Conservation (phyloP, 2,113 vertebrate genomes). For the Madoqua kirkii region DNA sequence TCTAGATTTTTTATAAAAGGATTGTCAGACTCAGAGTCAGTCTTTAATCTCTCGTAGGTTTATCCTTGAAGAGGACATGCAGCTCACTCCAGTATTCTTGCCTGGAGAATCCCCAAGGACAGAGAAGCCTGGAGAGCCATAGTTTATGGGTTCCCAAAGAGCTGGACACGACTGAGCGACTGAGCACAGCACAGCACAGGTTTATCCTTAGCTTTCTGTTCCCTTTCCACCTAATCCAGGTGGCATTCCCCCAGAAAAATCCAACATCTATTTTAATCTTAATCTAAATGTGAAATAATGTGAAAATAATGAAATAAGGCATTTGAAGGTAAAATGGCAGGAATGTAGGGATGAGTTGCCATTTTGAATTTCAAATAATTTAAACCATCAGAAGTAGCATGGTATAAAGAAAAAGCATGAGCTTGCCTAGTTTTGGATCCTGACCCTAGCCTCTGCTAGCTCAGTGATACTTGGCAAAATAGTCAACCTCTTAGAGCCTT, state of each 20-base stretch:
- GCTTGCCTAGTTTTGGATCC: not conserved
- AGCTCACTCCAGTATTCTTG: not conserved
- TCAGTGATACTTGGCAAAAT: not conserved
- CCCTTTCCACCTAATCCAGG: not conserved
- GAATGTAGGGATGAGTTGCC: not conserved
- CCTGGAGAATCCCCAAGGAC: not conserved
- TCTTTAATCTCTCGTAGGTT: not conserved
- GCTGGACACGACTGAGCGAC: not conserved
- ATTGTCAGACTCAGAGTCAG: not conserved
- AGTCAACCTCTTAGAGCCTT: not conserved
- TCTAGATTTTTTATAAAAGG: not conserved
- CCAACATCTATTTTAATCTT: not conserved
- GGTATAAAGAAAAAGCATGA: not conserved
- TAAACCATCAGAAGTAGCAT: not conserved
- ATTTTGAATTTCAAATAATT: not conserved
- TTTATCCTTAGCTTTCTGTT: not conserved
- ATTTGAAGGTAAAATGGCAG: not conserved
- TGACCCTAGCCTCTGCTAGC: not conserved
- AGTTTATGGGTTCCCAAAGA: not conserved
- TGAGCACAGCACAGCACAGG: not conserved
- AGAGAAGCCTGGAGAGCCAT: not conserved
- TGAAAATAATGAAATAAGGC: not conserved
- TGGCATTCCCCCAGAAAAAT: not conserved
- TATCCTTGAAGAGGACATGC: not conserved
- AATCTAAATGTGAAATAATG: not conserved